Evolutionary conservation across 2,888 invertebrate genomes (phyloP).

Genomic region (Galerucella calmariensis): DNA sequence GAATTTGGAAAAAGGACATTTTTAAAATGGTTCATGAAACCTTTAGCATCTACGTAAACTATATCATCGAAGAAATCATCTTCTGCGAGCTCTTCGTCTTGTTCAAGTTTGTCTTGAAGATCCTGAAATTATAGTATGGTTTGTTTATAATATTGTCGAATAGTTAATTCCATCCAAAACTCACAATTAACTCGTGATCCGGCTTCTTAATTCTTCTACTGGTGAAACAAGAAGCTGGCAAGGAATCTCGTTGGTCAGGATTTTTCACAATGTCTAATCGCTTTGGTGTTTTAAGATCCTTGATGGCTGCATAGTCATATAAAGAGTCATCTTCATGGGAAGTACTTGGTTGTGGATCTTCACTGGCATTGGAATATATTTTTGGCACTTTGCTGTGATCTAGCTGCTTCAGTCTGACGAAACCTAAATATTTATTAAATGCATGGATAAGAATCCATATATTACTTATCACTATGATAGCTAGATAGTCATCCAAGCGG

Average conservation of each 20-base stretch:
- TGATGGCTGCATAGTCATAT: slow-evolving; percentile 49
- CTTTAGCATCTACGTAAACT: slow-evolving; percentile 72
- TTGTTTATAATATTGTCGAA: too few relatives aligned
- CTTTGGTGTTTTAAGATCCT: slow-evolving; percentile 49
- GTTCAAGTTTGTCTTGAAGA: slow-evolving; percentile 58
- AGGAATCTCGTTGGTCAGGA: slow-evolving; percentile 62
- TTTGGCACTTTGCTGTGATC: slow-evolving; percentile 38
- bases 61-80: slow-evolving; percentile 55
- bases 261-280: slow-evolving; percentile 39
- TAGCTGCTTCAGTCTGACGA: slow-evolving; percentile 45
- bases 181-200: slow-evolving; percentile 46
- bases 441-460: too few relatives aligned
- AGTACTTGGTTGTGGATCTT: slow-evolving; percentile 44
- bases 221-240: slow-evolving; percentile 68
- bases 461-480: too few relatives aligned
- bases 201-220: slow-evolving; percentile 38
- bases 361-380: slow-evolving; percentile 19
- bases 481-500: too few relatives aligned
- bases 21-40: slow-evolving; percentile 78
- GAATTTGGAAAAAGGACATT: slow-evolving; percentile 71
- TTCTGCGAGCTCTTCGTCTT: slow-evolving; percentile 35
- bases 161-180: slow-evolving; percentile 1
- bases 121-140: slow-evolving; percentile 65
- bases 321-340: slow-evolving; percentile 44
- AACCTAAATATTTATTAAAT: slow-evolving; percentile 46